These are phyloP conservation scores for Callipepla squamata DNA, from an alignment of 2,113 vertebrate species.

Conservation along the genomic window DNA sequence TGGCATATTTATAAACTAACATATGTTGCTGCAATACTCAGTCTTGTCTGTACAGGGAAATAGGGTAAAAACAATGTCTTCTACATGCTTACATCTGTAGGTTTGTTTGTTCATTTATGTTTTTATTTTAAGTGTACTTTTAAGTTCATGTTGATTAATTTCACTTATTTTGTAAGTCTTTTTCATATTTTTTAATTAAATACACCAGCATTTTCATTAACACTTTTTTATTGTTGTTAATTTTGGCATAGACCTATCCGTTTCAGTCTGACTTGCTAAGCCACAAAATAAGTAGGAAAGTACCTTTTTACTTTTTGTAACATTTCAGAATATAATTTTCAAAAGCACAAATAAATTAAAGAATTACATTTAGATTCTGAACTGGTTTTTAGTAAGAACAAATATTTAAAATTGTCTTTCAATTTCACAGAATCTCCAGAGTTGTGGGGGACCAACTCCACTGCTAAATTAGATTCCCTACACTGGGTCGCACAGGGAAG, in stretches of 20 bases:
- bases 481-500: not conserved
- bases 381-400: slow-evolving; percentile 22
- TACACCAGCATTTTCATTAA: not conserved
- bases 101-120: not conserved
- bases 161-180: not conserved
- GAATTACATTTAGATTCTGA: slow-evolving; percentile 49
- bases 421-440: not conserved
- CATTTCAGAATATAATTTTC: slow-evolving; percentile 12
- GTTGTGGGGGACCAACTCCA: not conserved
- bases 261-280: not conserved
- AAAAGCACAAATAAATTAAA: slow-evolving; percentile 37
- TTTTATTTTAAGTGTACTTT: no score
- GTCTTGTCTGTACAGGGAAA: not conserved
- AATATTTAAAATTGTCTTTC: slow-evolving; percentile 50
- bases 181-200: not conserved
- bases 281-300: not conserved
- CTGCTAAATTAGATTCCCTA: not conserved
- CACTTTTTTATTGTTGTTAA: not conserved
- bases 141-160: not conserved
- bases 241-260: not conserved
- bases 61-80: not conserved
- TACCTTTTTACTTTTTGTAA: slow-evolving; percentile 5
- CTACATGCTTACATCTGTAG: not conserved
- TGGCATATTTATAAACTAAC: slow-evolving; percentile 34
- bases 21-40: not conserved